Percentiles rank a stretch among this genome's conserved stretches.
Conservation (phyloP, 35 echinoderm and acorn worm species). For the Eucidaris tribuloides region DNA sequence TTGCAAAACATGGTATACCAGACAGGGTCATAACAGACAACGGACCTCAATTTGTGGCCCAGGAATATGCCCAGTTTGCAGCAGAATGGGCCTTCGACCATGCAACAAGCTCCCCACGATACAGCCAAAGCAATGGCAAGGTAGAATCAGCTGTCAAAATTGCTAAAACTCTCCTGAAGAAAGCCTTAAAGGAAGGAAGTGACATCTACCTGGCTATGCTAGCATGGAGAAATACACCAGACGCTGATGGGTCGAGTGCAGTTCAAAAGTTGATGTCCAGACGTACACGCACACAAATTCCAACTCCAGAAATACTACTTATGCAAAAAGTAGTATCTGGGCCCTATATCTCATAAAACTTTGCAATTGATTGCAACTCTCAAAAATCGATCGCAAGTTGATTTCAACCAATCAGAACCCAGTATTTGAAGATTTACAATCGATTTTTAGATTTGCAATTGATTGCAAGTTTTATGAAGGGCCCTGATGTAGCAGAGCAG, state of each 20-base stretch:
- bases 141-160: conserved; percentile 59
- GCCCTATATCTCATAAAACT: too few species aligned
- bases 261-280: conserved; percentile 63
- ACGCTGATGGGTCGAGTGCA: conserved; percentile 28
- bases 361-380: too few species aligned
- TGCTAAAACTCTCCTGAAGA: conserved; percentile 47
- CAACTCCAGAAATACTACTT: conserved; percentile 58
- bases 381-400: too few species aligned
- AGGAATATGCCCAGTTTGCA: conserved; percentile 20
- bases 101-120: conserved; percentile 18
- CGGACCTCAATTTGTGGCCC: conserved; percentile 35
- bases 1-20: conserved; percentile 44
- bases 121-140: conserved; percentile 71
- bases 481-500: too few species aligned
- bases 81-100: conserved; percentile 37
- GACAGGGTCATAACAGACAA: conserved; percentile 51
- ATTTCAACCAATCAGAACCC: too few species aligned
- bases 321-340: conserved; percentile 41
- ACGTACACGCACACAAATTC: conserved; percentile 47
- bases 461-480: too few species aligned
- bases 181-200: neutral
- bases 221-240: conserved; percentile 67
- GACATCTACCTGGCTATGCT: conserved; percentile 45
- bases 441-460: too few species aligned
- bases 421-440: too few species aligned